Percentiles rank a stretch among this genome's conserved stretches.
These are phyloP conservation scores for Pongo pygmaeus DNA, from an alignment of 2,113 vertebrate species.

Conservation along the genomic window DNA sequence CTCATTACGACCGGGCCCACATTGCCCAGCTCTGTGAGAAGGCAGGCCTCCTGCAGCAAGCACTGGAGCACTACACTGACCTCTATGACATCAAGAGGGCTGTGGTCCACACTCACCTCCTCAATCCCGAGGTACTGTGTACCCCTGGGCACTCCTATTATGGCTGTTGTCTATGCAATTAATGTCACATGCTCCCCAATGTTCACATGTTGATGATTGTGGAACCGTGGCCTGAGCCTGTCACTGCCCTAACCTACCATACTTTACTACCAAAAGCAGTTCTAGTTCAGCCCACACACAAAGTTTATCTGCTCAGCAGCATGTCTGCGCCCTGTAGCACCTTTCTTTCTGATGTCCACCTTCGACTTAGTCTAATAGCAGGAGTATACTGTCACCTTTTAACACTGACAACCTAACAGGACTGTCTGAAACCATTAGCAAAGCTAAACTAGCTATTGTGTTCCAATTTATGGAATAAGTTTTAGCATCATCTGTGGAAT, in stretches of 20 bases:
- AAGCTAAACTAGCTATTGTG: neutral
- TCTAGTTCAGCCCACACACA: neutral
- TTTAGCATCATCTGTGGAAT: neutral
- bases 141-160: neutral
- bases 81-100: constrained; percentile 94
- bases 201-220: neutral
- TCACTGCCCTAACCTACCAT: neutral
- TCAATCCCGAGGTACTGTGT: constrained; percentile 89
- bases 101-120: constrained; percentile 93
- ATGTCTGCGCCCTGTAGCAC: neutral
- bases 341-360: neutral
- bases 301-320: neutral
- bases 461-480: neutral
- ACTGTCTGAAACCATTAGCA: neutral
- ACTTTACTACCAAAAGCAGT: neutral
- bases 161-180: neutral
- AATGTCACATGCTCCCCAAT: neutral
- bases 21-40: constrained; percentile 96
- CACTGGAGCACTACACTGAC: constrained; percentile 94
- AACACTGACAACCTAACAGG: neutral
- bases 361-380: neutral
- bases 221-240: neutral
- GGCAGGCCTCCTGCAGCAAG: constrained; percentile 92
- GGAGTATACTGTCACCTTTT: neutral
- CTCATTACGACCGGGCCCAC: constrained; percentile 92